Percentiles rank a stretch among this genome's conserved stretches.
Evolutionary conservation across 2,113 vertebrate species (phyloP).

Genomic region (Albula goreensis): DNA sequence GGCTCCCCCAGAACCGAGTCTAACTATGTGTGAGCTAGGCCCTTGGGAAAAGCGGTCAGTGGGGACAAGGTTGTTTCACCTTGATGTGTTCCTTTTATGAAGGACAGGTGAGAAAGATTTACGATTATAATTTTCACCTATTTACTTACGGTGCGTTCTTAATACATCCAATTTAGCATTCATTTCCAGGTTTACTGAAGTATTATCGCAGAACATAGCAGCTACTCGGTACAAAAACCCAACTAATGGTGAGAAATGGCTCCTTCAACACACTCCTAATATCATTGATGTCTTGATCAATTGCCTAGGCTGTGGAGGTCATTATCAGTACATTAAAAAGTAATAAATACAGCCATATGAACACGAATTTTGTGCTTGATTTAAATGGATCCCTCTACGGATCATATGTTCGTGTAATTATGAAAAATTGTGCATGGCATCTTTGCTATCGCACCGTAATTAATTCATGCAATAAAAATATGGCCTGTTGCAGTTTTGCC

Average conservation of each 20-base stretch:
- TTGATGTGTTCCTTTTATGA: not conserved
- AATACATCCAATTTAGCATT: not conserved
- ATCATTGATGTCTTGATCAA: conserved; percentile 30
- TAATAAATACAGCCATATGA: conserved; percentile 38
- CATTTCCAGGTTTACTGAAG: not conserved
- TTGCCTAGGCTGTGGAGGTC: conserved; percentile 21
- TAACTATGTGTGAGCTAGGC: conserved; percentile 29
- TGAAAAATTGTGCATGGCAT: conserved; percentile 31
- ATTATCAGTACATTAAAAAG: conserved; percentile 45
- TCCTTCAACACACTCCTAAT: not conserved
- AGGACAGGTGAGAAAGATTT: conserved; percentile 10
- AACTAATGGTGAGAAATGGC: not conserved
- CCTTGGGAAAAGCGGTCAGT: not conserved
- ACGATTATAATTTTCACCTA: not conserved
- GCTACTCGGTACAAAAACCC: not conserved
- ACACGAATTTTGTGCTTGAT: conserved; percentile 26
- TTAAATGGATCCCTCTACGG: not conserved
- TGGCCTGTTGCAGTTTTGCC: not conserved
- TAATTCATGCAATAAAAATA: conserved; percentile 24
- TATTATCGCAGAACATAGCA: not conserved
- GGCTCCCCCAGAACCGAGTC: not conserved
- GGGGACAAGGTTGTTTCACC: not conserved
- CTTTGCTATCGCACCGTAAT: conserved; percentile 17
- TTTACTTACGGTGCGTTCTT: not conserved
- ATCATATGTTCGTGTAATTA: conserved; percentile 31